A percentile compares a stretch with the other conserved stretches of the same genome.
Conservation (phyloP, 1,140 invertebrate species). For the Mya arenaria region DNA sequence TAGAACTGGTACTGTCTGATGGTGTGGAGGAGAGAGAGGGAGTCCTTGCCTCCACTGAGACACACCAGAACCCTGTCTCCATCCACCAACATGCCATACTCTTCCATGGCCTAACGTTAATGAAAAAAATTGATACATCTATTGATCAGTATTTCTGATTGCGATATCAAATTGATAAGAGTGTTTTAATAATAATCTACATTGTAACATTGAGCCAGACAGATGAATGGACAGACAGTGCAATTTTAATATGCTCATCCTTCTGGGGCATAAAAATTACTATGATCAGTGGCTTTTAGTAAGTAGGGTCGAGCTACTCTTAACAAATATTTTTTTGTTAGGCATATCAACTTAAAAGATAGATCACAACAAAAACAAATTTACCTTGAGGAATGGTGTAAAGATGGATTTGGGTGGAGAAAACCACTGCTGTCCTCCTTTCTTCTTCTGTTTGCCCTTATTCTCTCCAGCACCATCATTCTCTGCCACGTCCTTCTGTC, state of each 20-base stretch:
- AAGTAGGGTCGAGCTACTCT: too few relatives aligned
- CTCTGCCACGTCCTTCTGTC: background rate
- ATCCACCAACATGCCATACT: constrained; percentile 92
- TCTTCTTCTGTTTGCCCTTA: constrained; percentile 81
- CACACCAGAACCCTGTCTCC: constrained; percentile 92
- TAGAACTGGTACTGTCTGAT: constrained; percentile 93
- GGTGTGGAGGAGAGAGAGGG: constrained; percentile 90
- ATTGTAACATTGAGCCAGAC: too few relatives aligned
- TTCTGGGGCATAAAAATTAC: too few relatives aligned
- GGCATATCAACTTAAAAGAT: too few relatives aligned
- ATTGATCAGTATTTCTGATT: too few relatives aligned
- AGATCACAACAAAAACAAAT: constrained; percentile 20
- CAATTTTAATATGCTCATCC: too few relatives aligned
- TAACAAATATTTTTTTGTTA: too few relatives aligned
- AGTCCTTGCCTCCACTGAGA: constrained; percentile 91
- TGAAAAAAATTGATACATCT: too few relatives aligned
- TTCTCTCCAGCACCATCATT: background rate
- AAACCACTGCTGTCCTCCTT: constrained; percentile 84
- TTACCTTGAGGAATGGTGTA: constrained; percentile 89
- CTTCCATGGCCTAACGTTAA: constrained; percentile 91
- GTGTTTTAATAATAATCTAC: too few relatives aligned
- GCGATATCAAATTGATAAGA: too few relatives aligned
- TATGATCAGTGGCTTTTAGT: too few relatives aligned
- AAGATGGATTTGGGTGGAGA: constrained; percentile 91
- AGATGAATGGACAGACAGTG: too few relatives aligned